Evolutionary conservation across 2,113 vertebrate species (phyloP).

Genomic region (Polyodon spathula): DNA sequence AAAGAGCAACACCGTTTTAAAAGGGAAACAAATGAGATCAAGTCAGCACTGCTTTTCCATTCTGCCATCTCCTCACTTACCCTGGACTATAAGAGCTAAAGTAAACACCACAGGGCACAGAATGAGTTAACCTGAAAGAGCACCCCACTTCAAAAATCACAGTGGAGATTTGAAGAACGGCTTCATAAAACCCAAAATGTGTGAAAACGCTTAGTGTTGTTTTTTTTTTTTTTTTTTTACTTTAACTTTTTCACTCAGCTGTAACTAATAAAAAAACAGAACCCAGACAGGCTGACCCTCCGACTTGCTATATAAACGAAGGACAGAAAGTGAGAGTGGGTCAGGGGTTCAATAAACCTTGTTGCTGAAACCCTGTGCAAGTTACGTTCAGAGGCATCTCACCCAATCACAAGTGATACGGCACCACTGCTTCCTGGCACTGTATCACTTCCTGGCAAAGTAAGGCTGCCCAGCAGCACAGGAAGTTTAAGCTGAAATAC

Average conservation of each 20-base stretch:
- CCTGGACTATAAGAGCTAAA: too few species aligned
- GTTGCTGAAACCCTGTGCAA: too few species aligned
- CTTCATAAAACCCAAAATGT: constrained; percentile 48
- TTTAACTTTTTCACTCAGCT: constrained; percentile 24
- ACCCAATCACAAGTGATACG: too few species aligned
- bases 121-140: constrained; percentile 18
- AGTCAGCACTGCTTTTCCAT: too few species aligned
- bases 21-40: too few species aligned
- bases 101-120: constrained; percentile 9
- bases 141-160: constrained; percentile 36
- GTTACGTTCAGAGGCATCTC: too few species aligned
- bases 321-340: constrained; percentile 12
- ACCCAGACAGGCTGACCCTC: constrained; percentile 30
- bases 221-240: constrained; percentile 26
- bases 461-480: too few species aligned
- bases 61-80: too few species aligned
- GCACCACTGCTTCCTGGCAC: too few species aligned
- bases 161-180: constrained; percentile 28
- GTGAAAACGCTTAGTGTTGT: constrained; percentile 41
- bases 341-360: constrained; percentile 22
- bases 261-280: constrained; percentile 33
- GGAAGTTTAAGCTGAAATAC: too few species aligned
- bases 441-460: too few species aligned
- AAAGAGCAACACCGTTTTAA: too few species aligned
- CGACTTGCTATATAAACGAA: constrained; percentile 37